Evolutionary conservation across 2,888 invertebrate genomes (phyloP).

Genomic region (Caenorhabditis sp.): DNA sequence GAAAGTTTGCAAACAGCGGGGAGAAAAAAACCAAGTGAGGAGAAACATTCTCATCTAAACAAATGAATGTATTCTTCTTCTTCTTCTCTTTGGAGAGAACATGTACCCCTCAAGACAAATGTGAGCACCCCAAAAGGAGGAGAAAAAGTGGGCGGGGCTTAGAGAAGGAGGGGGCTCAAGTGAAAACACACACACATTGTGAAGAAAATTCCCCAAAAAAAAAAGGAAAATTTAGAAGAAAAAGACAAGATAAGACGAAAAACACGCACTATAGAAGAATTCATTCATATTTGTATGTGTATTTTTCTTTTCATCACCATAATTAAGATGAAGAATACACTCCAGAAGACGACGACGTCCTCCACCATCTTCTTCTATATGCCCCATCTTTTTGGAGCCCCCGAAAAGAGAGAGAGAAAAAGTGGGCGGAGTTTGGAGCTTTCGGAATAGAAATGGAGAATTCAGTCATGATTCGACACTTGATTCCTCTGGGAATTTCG

Average conservation of each 20-base stretch:
- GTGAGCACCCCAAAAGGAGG: background rate
- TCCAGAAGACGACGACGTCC: background rate
- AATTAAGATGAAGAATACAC: background rate
- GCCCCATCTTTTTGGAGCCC: background rate
- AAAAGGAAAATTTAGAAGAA: background rate
- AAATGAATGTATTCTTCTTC: conserved; percentile 64
- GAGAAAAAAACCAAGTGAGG: conserved; percentile 7
- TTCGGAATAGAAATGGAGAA: background rate
- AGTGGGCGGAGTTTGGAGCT: conserved; percentile 12
- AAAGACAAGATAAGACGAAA: background rate
- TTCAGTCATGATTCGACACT: conserved; percentile 54
- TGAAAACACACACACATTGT: background rate
- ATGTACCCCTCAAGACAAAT: conserved; percentile 13
- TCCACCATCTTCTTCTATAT: background rate
- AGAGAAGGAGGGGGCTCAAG: background rate
- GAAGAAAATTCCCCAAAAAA: background rate
- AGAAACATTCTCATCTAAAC: conserved; percentile 12
- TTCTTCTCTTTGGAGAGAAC: conserved; percentile 42
- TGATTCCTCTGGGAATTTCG: conserved; percentile 51
- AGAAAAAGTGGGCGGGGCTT: background rate
- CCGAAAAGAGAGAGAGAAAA: background rate
- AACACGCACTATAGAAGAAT: conserved; percentile 22
- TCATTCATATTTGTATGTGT: conserved; percentile 4
- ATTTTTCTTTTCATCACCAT: conserved; percentile 1
- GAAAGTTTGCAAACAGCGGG: background rate